Base-by-base conservation (phyloP, 2,888 invertebrate species). In the Oxystoma pomonae region DNA sequence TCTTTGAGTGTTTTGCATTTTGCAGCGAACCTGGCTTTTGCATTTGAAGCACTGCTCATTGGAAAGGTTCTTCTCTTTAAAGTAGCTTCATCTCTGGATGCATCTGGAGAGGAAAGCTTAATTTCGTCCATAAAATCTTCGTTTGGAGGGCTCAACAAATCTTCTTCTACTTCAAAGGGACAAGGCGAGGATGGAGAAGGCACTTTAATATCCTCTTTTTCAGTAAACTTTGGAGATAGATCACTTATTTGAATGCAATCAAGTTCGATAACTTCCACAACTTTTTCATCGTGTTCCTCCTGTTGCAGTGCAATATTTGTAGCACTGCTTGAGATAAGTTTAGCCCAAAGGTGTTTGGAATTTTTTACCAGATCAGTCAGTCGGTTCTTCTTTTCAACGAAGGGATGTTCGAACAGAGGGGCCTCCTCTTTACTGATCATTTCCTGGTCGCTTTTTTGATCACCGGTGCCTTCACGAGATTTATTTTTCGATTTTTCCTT, bases 381-480 rank as follows among this genome's bases (percentile, higher is more conserved):
- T 12, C 80, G 72, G 9, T 73, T 76, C 78, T 83, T 78, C 80
- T 85, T 74, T 21, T 81, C 81, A 53, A 84, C 78, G 18, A 78
- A 75, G 16, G 70, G 71, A 56, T 73, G 71, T 57, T 66, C 69
- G 0, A 62, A 21, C 5, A 66, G 57, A 5, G 67, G 60, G 12
- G 69, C 55, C 17, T 68, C 59, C 60, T 69, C 70, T 12, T 64
- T 59, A 2, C 67, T 18, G 20, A 67, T 65, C 55, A 71, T 65
- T 55, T 65, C 63, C 16, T 68, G 65, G 18, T 65, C 63, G 17
- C 68, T 67, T 59, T 70, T 58, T 57, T 76, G 76, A 61, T 75
- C 76, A 18, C 75, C 76, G 1, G 62, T 66, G n/a, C 67, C 67
- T 63, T 51, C 12, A 35, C 3, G 12, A 12, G 35, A 12, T 35